Evolutionary conservation across 2,113 vertebrate species (phyloP).

Genomic region (Telmatochromis sp.): DNA sequence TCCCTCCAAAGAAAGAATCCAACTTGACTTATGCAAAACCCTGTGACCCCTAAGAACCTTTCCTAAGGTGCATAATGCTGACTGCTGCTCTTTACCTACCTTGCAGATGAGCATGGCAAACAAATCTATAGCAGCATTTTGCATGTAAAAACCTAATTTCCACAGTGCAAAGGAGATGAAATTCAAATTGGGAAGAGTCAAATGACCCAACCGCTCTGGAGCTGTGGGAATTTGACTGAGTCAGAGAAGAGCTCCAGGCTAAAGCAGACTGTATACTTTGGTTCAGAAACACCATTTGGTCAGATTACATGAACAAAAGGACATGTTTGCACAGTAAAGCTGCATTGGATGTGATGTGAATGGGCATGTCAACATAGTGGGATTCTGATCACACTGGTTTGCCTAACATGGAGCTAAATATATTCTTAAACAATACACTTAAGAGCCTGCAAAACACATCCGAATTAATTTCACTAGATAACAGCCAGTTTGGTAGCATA

Average conservation of each 20-base stretch:
- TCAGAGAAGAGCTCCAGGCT: background rate
- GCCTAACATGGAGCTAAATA: background rate
- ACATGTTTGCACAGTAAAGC: background rate
- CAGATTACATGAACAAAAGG: background rate
- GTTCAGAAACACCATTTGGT: background rate
- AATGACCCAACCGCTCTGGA: constrained; percentile 16
- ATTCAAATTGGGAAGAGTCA: constrained; percentile 52
- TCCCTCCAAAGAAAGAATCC: background rate
- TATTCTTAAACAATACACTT: background rate
- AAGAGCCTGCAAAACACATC: background rate
- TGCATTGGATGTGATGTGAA: background rate
- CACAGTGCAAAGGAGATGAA: constrained; percentile 34
- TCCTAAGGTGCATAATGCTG: constrained; percentile 25
- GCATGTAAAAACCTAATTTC: constrained; percentile 47
- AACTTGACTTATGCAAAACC: constrained; percentile 50
- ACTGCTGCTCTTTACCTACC: constrained; percentile 22
- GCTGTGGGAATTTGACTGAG: constrained; percentile 4
- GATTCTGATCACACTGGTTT: background rate
- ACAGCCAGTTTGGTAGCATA: background rate
- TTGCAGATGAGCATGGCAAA: constrained; percentile 34
- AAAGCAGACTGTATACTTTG: background rate
- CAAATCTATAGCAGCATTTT: constrained; percentile 54
- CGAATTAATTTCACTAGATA: background rate
- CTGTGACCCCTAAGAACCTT: constrained; percentile 27
- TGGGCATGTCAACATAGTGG: background rate